Evolutionary conservation across 2,888 invertebrate species (phyloP), one percentile per base, ranked within the genome.

Genomic region (Amphipoea lucens): DNA sequence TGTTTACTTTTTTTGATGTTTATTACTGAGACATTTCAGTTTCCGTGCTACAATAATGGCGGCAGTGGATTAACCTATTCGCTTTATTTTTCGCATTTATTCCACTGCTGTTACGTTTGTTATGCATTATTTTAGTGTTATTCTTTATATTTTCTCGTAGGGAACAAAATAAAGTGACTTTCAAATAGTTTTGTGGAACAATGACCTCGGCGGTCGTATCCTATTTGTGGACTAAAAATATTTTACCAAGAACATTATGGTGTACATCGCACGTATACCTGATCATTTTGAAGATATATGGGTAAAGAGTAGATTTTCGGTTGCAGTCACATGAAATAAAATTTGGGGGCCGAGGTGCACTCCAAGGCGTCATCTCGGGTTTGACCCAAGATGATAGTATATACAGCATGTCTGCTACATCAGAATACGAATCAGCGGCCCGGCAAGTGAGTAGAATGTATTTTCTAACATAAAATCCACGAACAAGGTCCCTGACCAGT

Each of bases 1-100:
- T 97, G 96, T 97, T 97, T 97, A 96, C 96, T 93, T 95, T 96
- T 94, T 96, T 95, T 96, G 96, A 96, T 96, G 96, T 96, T 96
- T 96, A 94, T 93, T 92, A 91, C 86, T 81, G 92, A 96, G 95
- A 96, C 96, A 95, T 96, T 96, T 95, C 96, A 94, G 93, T 96
- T 95, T 96, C 95, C 95, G 95, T 96, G 95, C 95, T 93, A 96
- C 96, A 96, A 95, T 97, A 96, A 97, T 97, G 97, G 97, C 96
- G 97, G 96, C 97, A 97, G 96, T 95, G 93, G 92, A 95, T 96
- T 96, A 97, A 96, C 97, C 96, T 97, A 96, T 96, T 94, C 94
- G 92, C 91, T 90, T 90, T 93, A 94, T 94, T 94, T 94, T 93
- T 90, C 89, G 90, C 89, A 88, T 93, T 93, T 94, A 92, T 90